A percentile compares a stretch with the other conserved stretches of the same genome.
These are phyloP conservation scores for Copsychus sechellarum DNA, from an alignment of 2,113 vertebrate genomes.

Conservation along the genomic window DNA sequence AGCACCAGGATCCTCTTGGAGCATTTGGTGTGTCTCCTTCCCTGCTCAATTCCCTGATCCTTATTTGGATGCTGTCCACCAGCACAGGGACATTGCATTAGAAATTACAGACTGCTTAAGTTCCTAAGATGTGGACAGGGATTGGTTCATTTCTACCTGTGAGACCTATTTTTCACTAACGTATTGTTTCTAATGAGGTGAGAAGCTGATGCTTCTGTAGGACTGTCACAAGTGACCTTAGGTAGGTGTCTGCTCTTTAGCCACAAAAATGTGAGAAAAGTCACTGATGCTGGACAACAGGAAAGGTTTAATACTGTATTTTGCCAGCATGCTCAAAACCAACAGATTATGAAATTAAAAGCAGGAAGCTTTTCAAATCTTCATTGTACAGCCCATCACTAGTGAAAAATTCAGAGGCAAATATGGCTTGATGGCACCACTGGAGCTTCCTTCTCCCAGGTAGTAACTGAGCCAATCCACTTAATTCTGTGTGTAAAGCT, in stretches of 20 bases:
- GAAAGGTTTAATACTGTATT: neutral
- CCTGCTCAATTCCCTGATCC: neutral
- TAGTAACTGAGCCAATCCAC: neutral
- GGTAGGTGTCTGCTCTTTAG: neutral
- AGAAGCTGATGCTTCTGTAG: neutral
- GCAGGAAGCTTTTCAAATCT: neutral
- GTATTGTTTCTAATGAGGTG: neutral
- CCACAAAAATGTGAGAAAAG: neutral
- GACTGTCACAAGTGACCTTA: neutral
- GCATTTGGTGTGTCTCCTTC: neutral
- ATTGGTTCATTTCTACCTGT: neutral
- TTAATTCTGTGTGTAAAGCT: neutral
- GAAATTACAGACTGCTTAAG: neutral
- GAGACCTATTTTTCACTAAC: neutral
- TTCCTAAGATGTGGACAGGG: neutral
- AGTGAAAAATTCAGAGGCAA: neutral
- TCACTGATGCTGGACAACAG: fast-evolving
- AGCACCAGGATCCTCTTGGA: neutral
- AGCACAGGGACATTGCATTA: neutral
- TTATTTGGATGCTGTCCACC: neutral
- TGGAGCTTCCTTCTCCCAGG: neutral
- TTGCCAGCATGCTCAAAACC: neutral
- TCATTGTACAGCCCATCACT: neutral
- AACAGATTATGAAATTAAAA: conserved; percentile 1
- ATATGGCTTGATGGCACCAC: neutral